Evolutionary conservation across 2,797 vertebrate species (phyloP), one percentile per base, ranked within the genome.

Genomic region (Sternarchorhynchus goeldii): DNA sequence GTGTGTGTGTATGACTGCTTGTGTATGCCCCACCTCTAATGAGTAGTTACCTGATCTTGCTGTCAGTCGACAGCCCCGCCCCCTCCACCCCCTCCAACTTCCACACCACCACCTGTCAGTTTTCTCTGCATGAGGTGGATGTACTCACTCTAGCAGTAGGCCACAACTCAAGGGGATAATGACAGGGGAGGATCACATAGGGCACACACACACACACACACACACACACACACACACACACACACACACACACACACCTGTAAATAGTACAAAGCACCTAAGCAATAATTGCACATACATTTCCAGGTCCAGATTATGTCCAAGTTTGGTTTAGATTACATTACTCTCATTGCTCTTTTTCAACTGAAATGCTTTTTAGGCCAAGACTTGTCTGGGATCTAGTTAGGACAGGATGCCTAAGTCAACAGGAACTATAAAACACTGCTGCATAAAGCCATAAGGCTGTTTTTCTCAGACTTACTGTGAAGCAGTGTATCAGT

Each of bases 101-200:
- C 56, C 18, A 72, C 62, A 75, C 70, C 57, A 59, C 76, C 5
- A 32, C 73, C 73, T 81, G 82, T 76, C 82, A 84, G 58, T 84
- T 73, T 79, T 69, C 68, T 78, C 73, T 50, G 21, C 73, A 69
- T 74, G 36, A 76, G 67, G 64, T 79, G 73, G 59, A 81, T 63
- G 60, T 76, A 41, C 75, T 78, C 57, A 76, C 10, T 64, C 29
- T 32, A 76, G 78, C 45, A 62, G 34, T 50, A 66, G 68, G 74
- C 73, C 68, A 81, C 67, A 78, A 56, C 67, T 75, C 71, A 77
- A 25, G 18, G 41, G 75, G 67, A 67, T 78, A 83, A 83, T 83
- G 62, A 81, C 72, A 70, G 73, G 60, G 73, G 29, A 55, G 72
- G 68, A 82, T 82, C 73, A 76, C 67, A 55, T 75, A 75, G 16